Conservation (phyloP, 53 echinoderm and acorn worm genomes). For the Actinopyga echinites region DNA sequence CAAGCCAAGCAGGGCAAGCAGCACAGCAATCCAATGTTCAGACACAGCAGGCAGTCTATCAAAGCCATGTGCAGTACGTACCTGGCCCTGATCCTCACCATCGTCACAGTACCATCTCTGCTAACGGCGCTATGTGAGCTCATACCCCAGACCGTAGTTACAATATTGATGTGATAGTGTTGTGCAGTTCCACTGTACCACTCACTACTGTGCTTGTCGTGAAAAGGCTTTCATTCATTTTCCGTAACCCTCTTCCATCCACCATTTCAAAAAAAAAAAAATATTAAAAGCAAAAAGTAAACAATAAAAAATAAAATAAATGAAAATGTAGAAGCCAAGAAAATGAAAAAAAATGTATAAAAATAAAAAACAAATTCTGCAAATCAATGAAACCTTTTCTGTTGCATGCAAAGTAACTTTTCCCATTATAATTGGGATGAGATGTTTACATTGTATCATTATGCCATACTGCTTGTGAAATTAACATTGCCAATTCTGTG, state of each 20-base stretch:
- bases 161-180: conserved; percentile 20
- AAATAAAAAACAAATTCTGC: too few species aligned
- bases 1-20: conserved; percentile 56
- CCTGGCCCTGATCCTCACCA: conserved; percentile 82
- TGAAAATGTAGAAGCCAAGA: too few species aligned
- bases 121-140: conserved; percentile 99
- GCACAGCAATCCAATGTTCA: conserved; percentile 50
- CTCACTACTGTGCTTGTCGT: conserved; percentile 21
- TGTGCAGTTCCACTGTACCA: conserved; percentile 31
- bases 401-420: too few species aligned
- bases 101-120: conserved; percentile 97
- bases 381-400: too few species aligned
- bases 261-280: not conserved
- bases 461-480: too few species aligned
- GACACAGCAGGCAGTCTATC: conserved; percentile 73
- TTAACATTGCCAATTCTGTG: too few species aligned
- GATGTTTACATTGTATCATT: too few species aligned
- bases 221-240: conserved; percentile 19
- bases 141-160: conserved; percentile 58
- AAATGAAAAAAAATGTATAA: too few species aligned
- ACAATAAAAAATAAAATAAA: too few species aligned
- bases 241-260: conserved; percentile 34
- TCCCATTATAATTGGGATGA: too few species aligned
- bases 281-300: too few species aligned
- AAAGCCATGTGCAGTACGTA: conserved; percentile 99